These are phyloP conservation scores for Dromius quadrimaculatus DNA, from an alignment of 2,888 invertebrate genomes.

Conservation along the genomic window DNA sequence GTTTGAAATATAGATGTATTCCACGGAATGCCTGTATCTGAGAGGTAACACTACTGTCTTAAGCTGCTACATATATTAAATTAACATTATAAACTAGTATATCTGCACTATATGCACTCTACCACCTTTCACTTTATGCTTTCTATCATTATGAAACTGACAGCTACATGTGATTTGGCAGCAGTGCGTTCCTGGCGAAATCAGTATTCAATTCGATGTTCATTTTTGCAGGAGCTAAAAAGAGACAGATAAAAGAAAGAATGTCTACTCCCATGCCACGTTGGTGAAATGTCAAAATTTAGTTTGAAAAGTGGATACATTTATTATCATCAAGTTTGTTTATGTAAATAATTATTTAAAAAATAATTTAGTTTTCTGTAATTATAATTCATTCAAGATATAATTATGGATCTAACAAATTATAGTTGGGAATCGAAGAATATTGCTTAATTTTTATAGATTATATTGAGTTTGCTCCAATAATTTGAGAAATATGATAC, in stretches of 20 bases:
- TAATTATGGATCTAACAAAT: too few relatives aligned
- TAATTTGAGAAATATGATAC: slow-evolving; percentile 16
- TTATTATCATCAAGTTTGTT: slow-evolving; percentile 15
- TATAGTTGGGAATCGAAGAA: too few relatives aligned
- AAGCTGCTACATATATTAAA: slow-evolving; percentile 38
- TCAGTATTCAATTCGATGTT: background rate
- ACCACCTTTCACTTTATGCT: slow-evolving; percentile 46
- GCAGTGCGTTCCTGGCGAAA: too few relatives aligned
- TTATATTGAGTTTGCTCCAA: too few relatives aligned
- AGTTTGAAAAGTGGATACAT: background rate
- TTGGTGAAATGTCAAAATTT: slow-evolving; percentile 23
- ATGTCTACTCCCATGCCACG: background rate
- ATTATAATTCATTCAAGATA: background rate
- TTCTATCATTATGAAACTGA: slow-evolving; percentile 49
- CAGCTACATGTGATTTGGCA: slow-evolving; percentile 47
- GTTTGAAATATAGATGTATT: slow-evolving; percentile 8
- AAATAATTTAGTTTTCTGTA: background rate
- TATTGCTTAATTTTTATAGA: too few relatives aligned
- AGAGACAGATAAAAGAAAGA: background rate
- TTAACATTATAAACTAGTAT: slow-evolving; percentile 44
- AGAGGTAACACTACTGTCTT: slow-evolving; percentile 30
- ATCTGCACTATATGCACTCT: slow-evolving; percentile 18
- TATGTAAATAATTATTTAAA: background rate
- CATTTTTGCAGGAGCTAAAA: background rate
- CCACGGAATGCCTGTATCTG: slow-evolving; percentile 8